Evolutionary conservation across 2,113 vertebrate species (phyloP), one percentile per base, ranked within the genome.

Genomic region (Ciconia maguari): DNA sequence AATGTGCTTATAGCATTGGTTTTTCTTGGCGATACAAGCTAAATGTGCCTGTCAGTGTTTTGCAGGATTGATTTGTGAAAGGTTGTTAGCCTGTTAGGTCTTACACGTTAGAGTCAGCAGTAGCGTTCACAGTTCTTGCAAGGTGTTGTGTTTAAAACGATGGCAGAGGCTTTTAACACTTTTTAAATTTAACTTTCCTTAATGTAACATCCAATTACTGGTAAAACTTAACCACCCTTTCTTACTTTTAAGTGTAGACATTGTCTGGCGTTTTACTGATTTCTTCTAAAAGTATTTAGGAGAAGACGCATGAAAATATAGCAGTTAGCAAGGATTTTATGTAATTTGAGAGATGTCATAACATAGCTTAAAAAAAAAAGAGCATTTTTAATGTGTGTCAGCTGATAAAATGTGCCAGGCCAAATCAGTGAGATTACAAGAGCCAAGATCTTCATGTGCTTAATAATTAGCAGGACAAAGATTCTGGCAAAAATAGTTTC

Each of bases 101-200:
- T 64, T 19, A 32, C 93, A 92, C 82, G 2, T 79, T 12, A 44
- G 64, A 94, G 82, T 91, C 95, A 97, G 96, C 96, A 16, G 79
- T 26, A 72, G 36, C 71, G 0, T 61, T 87, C 83, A 1, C 96
- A 70, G 89, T 14, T 81, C 91, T 65, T 34, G 68, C 60, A 27
- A 77, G 83, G 75, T 62, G 93, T 2, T 48, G 82, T 16, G 38
- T 22, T 94, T 38, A 34, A 61, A 93, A 41, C 0, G 9, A 26
- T 24, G 61, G 36, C 66, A 76, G 48, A 52, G 66, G 30, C 79
- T 91, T 38, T 88, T 60, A 83, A 65, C 29, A 2, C 52, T 29
- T 57, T 44, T 49, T 48, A 9, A 26, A 72, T 78, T 38, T 60
- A 44, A 49, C 52, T 92, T 91, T 61, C 61, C 15, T 52, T 71